Conservation (phyloP, 1,140 invertebrate genomes). For the Diploscapter pachys region DNA sequence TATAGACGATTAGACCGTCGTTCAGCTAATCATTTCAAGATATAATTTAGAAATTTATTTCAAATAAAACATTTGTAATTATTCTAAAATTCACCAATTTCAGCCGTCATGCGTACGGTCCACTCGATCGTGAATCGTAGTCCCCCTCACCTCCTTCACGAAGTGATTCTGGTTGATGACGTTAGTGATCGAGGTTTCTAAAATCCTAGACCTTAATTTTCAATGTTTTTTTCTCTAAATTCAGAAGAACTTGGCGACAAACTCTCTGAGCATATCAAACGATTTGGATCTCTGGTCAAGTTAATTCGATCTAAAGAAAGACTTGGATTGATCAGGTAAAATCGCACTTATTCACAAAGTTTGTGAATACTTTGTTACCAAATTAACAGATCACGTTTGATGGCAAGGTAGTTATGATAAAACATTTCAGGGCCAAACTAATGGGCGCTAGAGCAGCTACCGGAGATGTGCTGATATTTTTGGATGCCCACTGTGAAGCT, state of each 20-base stretch:
- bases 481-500: constrained; percentile 94
- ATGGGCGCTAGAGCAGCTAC: constrained; percentile 73
- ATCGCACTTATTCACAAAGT: background rate
- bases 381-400: background rate
- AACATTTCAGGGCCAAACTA: constrained; percentile 72
- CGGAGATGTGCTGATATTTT: constrained; percentile 82
- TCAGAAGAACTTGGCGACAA: constrained; percentile 71
- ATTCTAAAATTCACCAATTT: constrained; percentile 60
- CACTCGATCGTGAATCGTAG: constrained; percentile 79
- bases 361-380: background rate
- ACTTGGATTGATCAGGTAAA: constrained; percentile 73
- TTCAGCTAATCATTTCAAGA: background rate
- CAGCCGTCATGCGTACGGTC: constrained; percentile 74
- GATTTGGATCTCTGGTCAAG: constrained; percentile 65
- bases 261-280: constrained; percentile 72
- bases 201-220: constrained; percentile 18
- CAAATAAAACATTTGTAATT: constrained; percentile 40
- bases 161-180: constrained; percentile 85
- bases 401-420: constrained; percentile 69
- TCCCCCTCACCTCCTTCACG: constrained; percentile 69
- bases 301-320: constrained; percentile 75
- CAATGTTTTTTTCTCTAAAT: constrained; percentile 62
- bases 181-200: constrained; percentile 72
- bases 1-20: constrained; percentile 3
- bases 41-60: background rate